Base-by-base conservation (phyloP, 1,140 invertebrate species). In the Epicauta chinensis region DNA sequence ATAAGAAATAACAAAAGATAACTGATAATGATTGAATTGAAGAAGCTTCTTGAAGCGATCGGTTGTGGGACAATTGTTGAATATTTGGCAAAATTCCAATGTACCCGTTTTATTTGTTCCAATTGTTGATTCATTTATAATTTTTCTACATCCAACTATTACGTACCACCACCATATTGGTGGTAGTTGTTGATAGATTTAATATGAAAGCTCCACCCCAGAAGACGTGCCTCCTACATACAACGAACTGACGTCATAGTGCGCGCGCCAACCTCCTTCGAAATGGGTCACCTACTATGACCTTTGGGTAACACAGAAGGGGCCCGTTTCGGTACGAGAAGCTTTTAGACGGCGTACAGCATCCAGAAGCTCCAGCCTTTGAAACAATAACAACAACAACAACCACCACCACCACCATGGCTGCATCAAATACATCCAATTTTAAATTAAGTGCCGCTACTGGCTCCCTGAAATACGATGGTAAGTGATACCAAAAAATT, bases 251-350 rank as follows among this genome's bases (percentile, higher is more conserved):
- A 65, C 66, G 66, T 64, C 59, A 64, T 44, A 44, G 42, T 53
- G 58, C 58, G 59, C 63, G 61, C 64, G 64, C 66, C 43, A 40
- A 36, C 45, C 23, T 23, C 23, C 7, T 48, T 51, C 44, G 32
- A 66, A 64, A 49, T 68, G 51, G 67, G 67, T 69, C 69, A 67
- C 60, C 69, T 61, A 60, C 45, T 59, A 53, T 63, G 65, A 65
- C 66, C 63, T 67, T 60, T 60, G 40, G 47, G 49, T 36, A 37
- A 54, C 41, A 45, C 12, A n/a, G 10, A 39, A 49, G 17, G 52
- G 49, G 55, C 49, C 45, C 55, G 53, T 57, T 53, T 53, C 54
- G 55, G 51, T 55, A 51, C 10, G 32, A 34, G 32, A 34, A 56
- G 48, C 49, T 54, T 37, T 63, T 62, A 66, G 60, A 64, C 59